Conservation (phyloP, 2,113 vertebrate genomes). For the Ceyx cyanopectus region DNA sequence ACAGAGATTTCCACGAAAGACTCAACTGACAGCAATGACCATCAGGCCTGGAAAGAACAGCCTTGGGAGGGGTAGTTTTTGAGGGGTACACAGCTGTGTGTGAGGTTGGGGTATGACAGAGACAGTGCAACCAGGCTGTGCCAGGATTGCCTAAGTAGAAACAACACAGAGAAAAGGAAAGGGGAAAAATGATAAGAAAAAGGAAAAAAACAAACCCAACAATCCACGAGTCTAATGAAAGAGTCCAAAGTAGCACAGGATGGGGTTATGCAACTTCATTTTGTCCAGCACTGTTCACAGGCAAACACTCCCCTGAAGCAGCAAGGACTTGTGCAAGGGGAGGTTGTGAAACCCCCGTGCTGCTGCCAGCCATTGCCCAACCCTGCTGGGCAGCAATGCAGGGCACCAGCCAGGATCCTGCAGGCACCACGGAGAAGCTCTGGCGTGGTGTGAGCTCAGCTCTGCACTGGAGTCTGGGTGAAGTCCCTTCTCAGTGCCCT, state of each 20-base stretch:
- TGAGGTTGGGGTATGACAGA: not conserved
- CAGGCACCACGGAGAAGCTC: not conserved
- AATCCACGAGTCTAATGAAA: not conserved
- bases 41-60: not conserved
- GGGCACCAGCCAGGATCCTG: not conserved
- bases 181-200: not conserved
- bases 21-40: not conserved
- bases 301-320: constrained; percentile 31
- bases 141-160: not conserved
- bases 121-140: accelerated
- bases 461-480: not conserved
- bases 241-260: constrained; percentile 28
- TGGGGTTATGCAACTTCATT: constrained; percentile 55
- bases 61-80: not conserved
- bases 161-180: not conserved
- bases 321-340: constrained; percentile 30
- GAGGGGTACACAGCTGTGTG: not conserved
- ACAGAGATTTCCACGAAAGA: not conserved
- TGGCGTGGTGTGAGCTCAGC: not conserved
- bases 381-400: not conserved
- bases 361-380: constrained; percentile 59
- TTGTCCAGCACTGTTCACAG: constrained; percentile 8
- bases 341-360: not conserved
- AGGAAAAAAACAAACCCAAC: not conserved
- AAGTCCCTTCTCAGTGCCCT: not conserved